These are phyloP conservation scores for Sternotherus odoratus DNA, from an alignment of 2,797 vertebrate species.

Conservation along the genomic window DNA sequence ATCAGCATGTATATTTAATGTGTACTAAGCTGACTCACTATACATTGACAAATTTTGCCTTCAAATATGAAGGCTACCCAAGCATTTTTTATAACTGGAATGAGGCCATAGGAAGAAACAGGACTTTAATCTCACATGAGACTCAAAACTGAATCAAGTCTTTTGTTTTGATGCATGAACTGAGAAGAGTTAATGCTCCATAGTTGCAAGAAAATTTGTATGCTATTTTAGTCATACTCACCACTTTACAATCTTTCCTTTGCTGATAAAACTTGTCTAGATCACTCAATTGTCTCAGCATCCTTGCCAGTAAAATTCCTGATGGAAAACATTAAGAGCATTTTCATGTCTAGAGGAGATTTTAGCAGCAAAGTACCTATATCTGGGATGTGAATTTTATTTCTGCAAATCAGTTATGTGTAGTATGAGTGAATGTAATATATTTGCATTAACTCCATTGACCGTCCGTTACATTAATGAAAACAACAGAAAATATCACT, in stretches of 20 bases:
- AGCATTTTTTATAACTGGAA: neutral
- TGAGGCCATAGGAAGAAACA: neutral
- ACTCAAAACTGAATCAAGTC: neutral
- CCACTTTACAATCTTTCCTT: neutral
- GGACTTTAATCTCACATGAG: neutral
- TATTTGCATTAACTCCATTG: constrained; percentile 32
- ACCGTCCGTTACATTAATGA: neutral
- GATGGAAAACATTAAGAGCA: neutral
- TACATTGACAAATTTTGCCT: neutral
- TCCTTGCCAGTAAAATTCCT: neutral
- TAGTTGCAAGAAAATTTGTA: neutral
- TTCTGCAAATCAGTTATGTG: neutral
- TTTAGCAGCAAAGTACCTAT: neutral
- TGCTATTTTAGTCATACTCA: neutral
- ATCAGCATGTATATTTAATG: neutral
- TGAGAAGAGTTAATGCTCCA: neutral
- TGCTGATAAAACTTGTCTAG: neutral
- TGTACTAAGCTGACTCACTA: neutral
- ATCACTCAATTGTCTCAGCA: neutral
- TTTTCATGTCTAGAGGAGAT: neutral
- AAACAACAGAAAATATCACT: constrained; percentile 11
- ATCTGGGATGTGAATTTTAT: neutral
- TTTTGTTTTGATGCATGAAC: neutral
- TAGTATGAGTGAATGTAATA: neutral
- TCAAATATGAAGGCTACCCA: neutral